These are phyloP conservation scores for Oncorhynchus tshawytscha DNA, from an alignment of 2,113 vertebrate genomes.

Conservation along the genomic window DNA sequence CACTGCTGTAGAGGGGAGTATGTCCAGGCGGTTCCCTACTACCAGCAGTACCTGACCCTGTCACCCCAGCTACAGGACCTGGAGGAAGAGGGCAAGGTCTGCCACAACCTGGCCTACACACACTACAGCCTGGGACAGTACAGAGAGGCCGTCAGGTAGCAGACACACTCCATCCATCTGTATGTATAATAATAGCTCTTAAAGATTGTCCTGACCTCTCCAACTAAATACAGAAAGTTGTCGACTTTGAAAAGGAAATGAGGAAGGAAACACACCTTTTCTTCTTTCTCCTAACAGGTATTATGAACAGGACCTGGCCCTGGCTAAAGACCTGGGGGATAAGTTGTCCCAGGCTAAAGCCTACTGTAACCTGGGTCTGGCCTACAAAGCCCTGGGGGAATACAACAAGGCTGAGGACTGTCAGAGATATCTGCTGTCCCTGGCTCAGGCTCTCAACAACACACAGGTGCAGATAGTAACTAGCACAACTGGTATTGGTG, in stretches of 20 bases:
- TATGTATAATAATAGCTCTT: not conserved
- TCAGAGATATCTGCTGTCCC: constrained; percentile 88
- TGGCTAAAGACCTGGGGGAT: constrained; percentile 93
- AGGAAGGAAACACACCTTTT: not conserved
- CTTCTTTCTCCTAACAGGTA: constrained; percentile 84
- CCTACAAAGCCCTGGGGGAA: constrained; percentile 90
- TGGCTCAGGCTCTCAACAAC: constrained; percentile 89
- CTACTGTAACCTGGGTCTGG: constrained; percentile 94
- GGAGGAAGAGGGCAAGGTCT: constrained; percentile 93
- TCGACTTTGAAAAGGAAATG: not conserved
- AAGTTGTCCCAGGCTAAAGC: constrained; percentile 94
- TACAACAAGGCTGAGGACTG: constrained; percentile 90
- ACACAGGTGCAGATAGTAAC: constrained; percentile 66
- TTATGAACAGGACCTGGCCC: constrained; percentile 91
- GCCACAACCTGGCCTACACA: constrained; percentile 93
- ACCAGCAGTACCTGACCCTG: constrained; percentile 87
- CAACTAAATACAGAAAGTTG: not conserved
- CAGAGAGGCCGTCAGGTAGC: constrained; percentile 83
- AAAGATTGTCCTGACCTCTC: not conserved
- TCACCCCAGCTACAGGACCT: constrained; percentile 89
- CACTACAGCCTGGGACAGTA: constrained; percentile 94
- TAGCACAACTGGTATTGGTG: not conserved
- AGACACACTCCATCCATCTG: not conserved
- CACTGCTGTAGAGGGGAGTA: constrained; percentile 91
- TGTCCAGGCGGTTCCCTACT: constrained; percentile 87